Percentiles rank a stretch among this genome's conserved stretches.
Evolutionary conservation across 1,140 invertebrate genomes (phyloP).

Genomic region (Megalonaias nervosa): DNA sequence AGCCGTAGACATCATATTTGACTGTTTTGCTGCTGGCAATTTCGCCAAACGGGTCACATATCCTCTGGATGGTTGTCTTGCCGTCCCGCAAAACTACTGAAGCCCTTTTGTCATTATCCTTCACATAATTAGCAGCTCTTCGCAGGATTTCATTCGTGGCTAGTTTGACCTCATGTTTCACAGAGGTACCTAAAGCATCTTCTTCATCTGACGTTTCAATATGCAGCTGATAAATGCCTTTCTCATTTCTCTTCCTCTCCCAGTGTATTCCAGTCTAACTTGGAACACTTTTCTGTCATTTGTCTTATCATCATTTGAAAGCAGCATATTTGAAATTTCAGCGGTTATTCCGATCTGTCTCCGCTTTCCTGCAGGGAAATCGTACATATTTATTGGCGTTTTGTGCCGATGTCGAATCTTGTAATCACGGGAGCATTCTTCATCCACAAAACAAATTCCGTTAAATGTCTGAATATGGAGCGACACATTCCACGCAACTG

Average conservation of each 20-base stretch:
- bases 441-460: slow-evolving; percentile 39
- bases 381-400: slow-evolving; percentile 37
- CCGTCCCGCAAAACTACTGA: slow-evolving; percentile 41
- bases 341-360: slow-evolving; percentile 47
- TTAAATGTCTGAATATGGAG: slow-evolving; percentile 35
- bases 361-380: slow-evolving; percentile 44
- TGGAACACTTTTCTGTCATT: slow-evolving; percentile 35
- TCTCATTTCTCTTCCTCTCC: slow-evolving; percentile 38
- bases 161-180: slow-evolving; percentile 44
- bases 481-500: slow-evolving; percentile 57
- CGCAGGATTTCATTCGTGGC: slow-evolving; percentile 35
- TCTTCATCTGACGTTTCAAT: neutral
- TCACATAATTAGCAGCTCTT: slow-evolving; percentile 37
- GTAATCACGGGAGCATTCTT: slow-evolving; percentile 49
- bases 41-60: slow-evolving; percentile 33
- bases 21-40: too few relatives aligned
- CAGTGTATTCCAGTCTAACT: slow-evolving; percentile 44
- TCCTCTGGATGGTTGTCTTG: slow-evolving; percentile 27
- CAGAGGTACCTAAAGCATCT: slow-evolving; percentile 32
- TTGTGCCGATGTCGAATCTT: slow-evolving; percentile 32
- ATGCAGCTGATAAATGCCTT: slow-evolving; percentile 16
- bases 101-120: slow-evolving; percentile 25
- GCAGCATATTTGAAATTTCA: slow-evolving; percentile 6
- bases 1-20: too few relatives aligned
- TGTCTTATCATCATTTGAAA: slow-evolving; percentile 4